Evolutionary conservation across 2,113 vertebrate genomes (phyloP).

Genomic region (Melanotaenia duboulayi): DNA sequence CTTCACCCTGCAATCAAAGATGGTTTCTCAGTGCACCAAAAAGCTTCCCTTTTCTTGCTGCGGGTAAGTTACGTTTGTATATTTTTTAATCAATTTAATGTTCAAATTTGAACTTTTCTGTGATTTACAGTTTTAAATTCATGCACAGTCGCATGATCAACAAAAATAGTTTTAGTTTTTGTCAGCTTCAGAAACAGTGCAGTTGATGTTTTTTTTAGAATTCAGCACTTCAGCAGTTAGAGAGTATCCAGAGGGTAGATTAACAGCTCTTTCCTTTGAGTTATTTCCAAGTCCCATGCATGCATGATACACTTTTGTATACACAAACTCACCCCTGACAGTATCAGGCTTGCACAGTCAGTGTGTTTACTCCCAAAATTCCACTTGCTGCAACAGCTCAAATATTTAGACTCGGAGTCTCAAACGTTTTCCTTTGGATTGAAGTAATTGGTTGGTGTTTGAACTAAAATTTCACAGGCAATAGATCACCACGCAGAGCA

Average conservation of each 20-base stretch:
- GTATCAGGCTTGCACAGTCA: slow-evolving; percentile 52
- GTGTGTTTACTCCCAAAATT: slow-evolving; percentile 64
- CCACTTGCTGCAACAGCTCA: slow-evolving; percentile 47
- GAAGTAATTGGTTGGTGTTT: slow-evolving; percentile 65
- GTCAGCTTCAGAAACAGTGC: background rate
- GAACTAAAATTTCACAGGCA: slow-evolving; percentile 58
- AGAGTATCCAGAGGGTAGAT: slow-evolving; percentile 58
- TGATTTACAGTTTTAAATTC: slow-evolving; percentile 11
- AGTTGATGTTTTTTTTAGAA: slow-evolving; percentile 35
- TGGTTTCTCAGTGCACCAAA: slow-evolving; percentile 34
- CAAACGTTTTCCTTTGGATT: slow-evolving; percentile 65
- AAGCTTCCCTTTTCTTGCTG: slow-evolving; percentile 13
- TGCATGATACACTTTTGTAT: background rate
- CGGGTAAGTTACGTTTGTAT: background rate
- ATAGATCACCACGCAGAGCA: slow-evolving; percentile 6
- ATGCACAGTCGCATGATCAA: slow-evolving; percentile 26
- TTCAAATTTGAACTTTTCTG: slow-evolving; percentile 17
- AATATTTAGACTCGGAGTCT: slow-evolving; percentile 64
- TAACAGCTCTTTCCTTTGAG: slow-evolving; percentile 57
- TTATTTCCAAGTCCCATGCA: slow-evolving; percentile 43
- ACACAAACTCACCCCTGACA: slow-evolving; percentile 35
- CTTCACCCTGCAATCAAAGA: slow-evolving; percentile 55
- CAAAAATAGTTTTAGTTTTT: slow-evolving; percentile 36
- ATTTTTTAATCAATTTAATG: slow-evolving; percentile 15
- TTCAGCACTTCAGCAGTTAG: slow-evolving; percentile 44